phyloP scores from a whole-genome alignment of 2,797 vertebrate genomes.

The Catamblyrhynchus diadema region DNA sequence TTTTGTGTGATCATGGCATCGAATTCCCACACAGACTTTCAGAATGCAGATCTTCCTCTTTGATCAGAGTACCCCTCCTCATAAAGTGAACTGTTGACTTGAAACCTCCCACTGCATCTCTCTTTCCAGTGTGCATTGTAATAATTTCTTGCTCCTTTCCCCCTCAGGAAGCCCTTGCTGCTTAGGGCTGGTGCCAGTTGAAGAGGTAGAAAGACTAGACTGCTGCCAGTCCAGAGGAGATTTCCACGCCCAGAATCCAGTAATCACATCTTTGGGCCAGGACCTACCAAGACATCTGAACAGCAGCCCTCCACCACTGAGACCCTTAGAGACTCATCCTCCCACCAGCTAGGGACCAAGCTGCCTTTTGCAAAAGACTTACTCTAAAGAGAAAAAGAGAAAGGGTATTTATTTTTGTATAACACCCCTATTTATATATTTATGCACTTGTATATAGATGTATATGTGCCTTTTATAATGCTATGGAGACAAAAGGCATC shows the following conservation, averaged over 20 bases:
- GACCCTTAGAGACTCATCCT: constrained; percentile 71
- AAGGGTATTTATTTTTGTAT: constrained; percentile 99
- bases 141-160: neutral
- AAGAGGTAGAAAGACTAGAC: constrained; percentile 79
- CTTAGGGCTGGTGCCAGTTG: constrained; percentile 80
- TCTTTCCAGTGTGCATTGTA: neutral
- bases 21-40: neutral
- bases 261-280: constrained; percentile 70
- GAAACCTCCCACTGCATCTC: neutral
- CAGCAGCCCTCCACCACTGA: constrained; percentile 12
- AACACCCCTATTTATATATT: constrained; percentile 98
- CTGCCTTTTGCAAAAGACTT: constrained; percentile 69
- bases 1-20: neutral
- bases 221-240: constrained; percentile 73
- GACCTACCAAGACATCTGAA: constrained; percentile 54
- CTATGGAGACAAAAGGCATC: constrained; percentile 56
- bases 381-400: constrained; percentile 71
- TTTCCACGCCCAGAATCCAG: constrained; percentile 60
- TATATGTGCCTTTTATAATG: constrained; percentile 80
- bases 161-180: constrained; percentile 78
- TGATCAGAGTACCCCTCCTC: neutral
- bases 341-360: constrained; percentile 68
- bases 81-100: neutral
- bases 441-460: constrained; percentile 96
- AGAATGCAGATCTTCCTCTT: neutral